These are phyloP conservation scores for Pomacea canaliculata DNA, from an alignment of 2,888 invertebrate species.

Conservation along the genomic window DNA sequence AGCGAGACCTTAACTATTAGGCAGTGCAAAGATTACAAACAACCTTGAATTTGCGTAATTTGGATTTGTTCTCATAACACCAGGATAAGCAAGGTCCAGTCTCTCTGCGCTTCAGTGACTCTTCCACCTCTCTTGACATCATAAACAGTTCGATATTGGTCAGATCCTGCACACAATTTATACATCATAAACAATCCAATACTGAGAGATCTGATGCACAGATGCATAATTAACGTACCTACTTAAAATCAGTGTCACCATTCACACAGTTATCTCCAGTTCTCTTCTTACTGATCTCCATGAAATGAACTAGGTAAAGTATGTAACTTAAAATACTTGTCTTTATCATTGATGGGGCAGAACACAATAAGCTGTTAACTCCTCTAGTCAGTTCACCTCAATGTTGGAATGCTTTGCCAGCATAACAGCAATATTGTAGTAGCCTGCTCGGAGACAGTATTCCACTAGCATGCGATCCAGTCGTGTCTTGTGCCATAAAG, in stretches of 20 bases:
- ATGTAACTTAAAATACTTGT: too few relatives aligned
- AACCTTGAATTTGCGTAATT: constrained; percentile 87
- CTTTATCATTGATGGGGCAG: too few relatives aligned
- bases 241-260: too few relatives aligned
- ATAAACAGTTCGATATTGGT: constrained; percentile 85
- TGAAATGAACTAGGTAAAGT: too few relatives aligned
- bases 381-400: constrained; percentile 56
- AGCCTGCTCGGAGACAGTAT: constrained; percentile 93
- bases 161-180: constrained; percentile 76
- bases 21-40: constrained; percentile 35
- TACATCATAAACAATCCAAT: neutral
- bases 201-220: neutral
- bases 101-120: constrained; percentile 84
- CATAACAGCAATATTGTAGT: constrained; percentile 92
- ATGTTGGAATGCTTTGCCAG: constrained; percentile 82
- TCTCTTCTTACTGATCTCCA: too few relatives aligned
- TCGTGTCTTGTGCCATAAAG: constrained; percentile 86
- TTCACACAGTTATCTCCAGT: too few relatives aligned
- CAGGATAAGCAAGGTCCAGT: constrained; percentile 91
- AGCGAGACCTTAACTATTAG: too few relatives aligned
- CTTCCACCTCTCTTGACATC: constrained; percentile 78
- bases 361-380: too few relatives aligned
- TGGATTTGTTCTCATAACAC: constrained; percentile 97
- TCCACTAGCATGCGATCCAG: constrained; percentile 97
- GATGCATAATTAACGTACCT: neutral